Base-by-base conservation (phyloP, 2,797 vertebrate genomes). In the Sebastes itinus region DNA sequence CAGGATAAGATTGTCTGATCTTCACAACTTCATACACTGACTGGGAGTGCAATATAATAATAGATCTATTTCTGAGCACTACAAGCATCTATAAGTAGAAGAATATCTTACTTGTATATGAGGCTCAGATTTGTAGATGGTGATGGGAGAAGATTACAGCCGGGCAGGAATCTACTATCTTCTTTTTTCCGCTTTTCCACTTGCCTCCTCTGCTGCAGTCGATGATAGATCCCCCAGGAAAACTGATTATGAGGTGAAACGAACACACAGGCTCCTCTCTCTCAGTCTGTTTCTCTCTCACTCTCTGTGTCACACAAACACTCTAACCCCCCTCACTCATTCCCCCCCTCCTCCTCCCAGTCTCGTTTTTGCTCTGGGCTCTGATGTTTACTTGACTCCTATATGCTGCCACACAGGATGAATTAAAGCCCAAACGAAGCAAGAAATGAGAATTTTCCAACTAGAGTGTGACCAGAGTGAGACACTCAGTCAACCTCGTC, bases 181-280 rank as follows among this genome's bases (percentile, higher is more conserved):
- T 86, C 77, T 78, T 88, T 56, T 49, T 70, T 83, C 42, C 32
- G 27, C 83, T 82, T 56, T 64, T 79, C 67, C 28, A 33, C 82
- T 87, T 81, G 83, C 72, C 83, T 86, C 80, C 67, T 79, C 66
- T 77, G 83, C 90, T 89, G 93, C 92, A 86, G 92, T 71, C 72
- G 84, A 87, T 90, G 91, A 92, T 38, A 78, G 87, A 89, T 94
- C 92, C 88, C 88, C 52, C 55, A 82, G 88, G 86, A 93, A 92
- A 92, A 93, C 85, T 91, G 92, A 95, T 94, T 91, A 92, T 87
- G 87, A 93, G 93, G 91, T 93, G 86, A 94, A 92, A 90, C 62
- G 58, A 94, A 84, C 89, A 83, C 84, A 83, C 85, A 63, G 80
- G 5, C 87, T 91, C 72, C 73, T 82, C 75, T 82, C 75, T 87